Conservation (phyloP, 64 coral and sea anemone species). For the Hydrozoanthus tunicans region DNA sequence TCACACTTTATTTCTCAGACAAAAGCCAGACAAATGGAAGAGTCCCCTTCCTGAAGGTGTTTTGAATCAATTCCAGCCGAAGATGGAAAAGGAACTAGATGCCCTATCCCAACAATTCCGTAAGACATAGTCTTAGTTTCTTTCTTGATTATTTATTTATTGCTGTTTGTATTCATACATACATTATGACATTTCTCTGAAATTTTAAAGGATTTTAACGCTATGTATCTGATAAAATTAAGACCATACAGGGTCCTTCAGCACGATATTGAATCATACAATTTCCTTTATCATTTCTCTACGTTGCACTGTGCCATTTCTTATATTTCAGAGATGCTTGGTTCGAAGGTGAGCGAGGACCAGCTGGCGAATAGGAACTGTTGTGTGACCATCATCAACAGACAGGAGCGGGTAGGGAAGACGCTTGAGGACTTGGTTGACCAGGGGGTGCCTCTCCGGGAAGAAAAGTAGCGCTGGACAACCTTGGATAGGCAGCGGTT, state of each 20-base stretch:
- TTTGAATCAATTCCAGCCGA: background rate
- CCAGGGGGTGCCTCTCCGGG: background rate
- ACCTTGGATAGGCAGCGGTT: background rate
- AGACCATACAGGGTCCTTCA: too few species aligned
- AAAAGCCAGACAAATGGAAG: conserved; percentile 1
- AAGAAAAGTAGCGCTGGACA: background rate
- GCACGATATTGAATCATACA: too few species aligned
- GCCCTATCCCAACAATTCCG: background rate
- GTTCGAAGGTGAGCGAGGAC: too few species aligned
- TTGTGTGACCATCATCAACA: background rate
- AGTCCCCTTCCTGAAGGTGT: background rate
- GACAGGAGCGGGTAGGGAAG: background rate
- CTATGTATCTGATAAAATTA: too few species aligned
- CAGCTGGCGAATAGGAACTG: background rate
- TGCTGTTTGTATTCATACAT: too few species aligned
- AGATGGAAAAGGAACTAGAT: background rate
- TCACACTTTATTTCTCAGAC: background rate
- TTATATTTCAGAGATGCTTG: too few species aligned
- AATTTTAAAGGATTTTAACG: too few species aligned
- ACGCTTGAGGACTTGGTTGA: background rate
- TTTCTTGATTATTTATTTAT: too few species aligned
- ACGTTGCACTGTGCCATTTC: too few species aligned
- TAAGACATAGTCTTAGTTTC: background rate
- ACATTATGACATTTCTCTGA: too few species aligned
- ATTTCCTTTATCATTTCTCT: too few species aligned